phyloP scores from a whole-genome alignment of 2,113 vertebrate genomes.

The Heliornis fulica region DNA sequence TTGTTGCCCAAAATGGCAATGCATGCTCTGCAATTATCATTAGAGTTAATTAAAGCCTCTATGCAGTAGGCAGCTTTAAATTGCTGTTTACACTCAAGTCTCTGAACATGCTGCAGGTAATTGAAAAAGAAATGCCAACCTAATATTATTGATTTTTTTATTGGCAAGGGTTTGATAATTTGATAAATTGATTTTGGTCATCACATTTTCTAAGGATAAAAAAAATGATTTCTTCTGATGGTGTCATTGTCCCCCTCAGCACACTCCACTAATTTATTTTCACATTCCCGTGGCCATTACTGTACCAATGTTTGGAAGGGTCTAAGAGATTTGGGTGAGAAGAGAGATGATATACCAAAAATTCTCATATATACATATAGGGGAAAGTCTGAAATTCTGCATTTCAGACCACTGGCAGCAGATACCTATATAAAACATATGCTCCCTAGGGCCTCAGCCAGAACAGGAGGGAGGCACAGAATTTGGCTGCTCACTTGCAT shows the following conservation, averaged over 20 bases:
- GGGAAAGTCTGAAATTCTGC: background rate
- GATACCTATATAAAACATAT: background rate
- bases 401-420: background rate
- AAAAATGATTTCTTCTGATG: background rate
- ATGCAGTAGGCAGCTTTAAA: conserved; percentile 9
- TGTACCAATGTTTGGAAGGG: background rate
- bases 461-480: background rate
- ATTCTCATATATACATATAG: rapidly evolving
- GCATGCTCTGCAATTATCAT: conserved; percentile 64
- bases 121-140: background rate
- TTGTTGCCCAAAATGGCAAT: conserved; percentile 55
- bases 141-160: background rate
- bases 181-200: background rate
- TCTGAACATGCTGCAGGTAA: conserved; percentile 28
- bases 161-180: background rate
- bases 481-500: background rate
- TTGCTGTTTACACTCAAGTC: conserved; percentile 20
- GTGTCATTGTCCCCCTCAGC: background rate
- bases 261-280: background rate
- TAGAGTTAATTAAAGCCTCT: conserved; percentile 60
- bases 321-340: background rate
- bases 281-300: background rate
- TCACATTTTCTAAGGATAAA: background rate
- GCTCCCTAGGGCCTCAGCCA: background rate
- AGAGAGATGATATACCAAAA: background rate